Conservation (phyloP, 1,140 invertebrate genomes). For the Triops cancriformis region DNA sequence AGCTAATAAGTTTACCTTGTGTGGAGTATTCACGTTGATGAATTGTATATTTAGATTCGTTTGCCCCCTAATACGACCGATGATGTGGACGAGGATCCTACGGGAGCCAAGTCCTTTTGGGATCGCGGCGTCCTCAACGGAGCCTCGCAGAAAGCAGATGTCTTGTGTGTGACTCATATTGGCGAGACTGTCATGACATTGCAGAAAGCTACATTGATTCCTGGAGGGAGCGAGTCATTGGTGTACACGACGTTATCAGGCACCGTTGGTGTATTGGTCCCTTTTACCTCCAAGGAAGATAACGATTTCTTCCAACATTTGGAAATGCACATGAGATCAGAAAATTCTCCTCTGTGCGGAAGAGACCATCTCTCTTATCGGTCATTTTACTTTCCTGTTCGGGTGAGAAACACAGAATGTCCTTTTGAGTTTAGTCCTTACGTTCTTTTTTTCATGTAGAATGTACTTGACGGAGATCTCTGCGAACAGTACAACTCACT, state of each 20-base stretch:
- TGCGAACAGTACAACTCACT: constrained; percentile 98
- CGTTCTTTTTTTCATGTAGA: constrained; percentile 49
- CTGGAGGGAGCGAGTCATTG: constrained; percentile 90
- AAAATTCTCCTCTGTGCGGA: constrained; percentile 92
- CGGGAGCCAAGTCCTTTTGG: constrained; percentile 96
- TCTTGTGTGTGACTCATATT: constrained; percentile 86
- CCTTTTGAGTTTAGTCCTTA: neutral
- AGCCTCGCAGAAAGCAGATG: constrained; percentile 94
- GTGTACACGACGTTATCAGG: constrained; percentile 95
- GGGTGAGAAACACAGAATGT: constrained; percentile 49
- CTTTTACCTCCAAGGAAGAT: constrained; percentile 96
- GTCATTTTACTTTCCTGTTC: constrained; percentile 96
- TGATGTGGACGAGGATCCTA: constrained; percentile 98
- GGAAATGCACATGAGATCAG: constrained; percentile 99
- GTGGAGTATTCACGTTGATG: neutral
- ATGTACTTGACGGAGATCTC: constrained; percentile 96
- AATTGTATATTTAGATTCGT: constrained; percentile 49
- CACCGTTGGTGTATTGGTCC: constrained; percentile 88
- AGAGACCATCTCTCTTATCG: constrained; percentile 94
- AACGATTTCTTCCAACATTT: constrained; percentile 99
- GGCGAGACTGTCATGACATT: constrained; percentile 85
- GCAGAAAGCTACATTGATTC: constrained; percentile 87
- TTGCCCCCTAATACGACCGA: constrained; percentile 84
- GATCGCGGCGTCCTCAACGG: constrained; percentile 93
- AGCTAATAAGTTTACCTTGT: neutral